phyloP scores from a whole-genome alignment of 2,888 invertebrate genomes.

The Fissipunctia ypsillon region DNA sequence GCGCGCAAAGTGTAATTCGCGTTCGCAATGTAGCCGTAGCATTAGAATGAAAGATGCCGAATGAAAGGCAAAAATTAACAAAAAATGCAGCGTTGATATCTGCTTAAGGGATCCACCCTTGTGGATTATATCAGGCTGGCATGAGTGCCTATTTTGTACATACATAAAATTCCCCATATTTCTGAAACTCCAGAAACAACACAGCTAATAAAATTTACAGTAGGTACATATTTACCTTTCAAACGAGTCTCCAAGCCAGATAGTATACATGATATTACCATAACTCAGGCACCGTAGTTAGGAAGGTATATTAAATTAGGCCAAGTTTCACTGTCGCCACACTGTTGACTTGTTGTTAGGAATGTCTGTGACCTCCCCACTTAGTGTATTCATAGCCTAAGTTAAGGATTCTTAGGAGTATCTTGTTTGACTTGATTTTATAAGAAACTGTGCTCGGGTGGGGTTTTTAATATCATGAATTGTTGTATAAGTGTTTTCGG shows the following conservation, averaged over 20 bases:
- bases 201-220: neutral
- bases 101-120: too few species aligned
- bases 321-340: conserved; percentile 53
- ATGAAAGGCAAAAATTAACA: too few species aligned
- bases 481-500: neutral
- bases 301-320: conserved; percentile 50
- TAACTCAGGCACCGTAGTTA: conserved; percentile 34
- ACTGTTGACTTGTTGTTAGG: conserved; percentile 27
- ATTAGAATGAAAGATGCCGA: too few species aligned
- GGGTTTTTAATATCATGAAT: neutral
- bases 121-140: too few species aligned
- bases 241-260: neutral
- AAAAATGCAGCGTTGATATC: too few species aligned
- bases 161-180: too few species aligned
- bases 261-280: conserved; percentile 47
- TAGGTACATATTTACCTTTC: conserved; percentile 7
- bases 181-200: neutral
- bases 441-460: neutral
- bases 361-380: conserved; percentile 39
- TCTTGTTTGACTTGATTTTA: conserved; percentile 1
- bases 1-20: too few species aligned
- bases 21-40: too few species aligned
- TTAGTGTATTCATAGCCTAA: conserved; percentile 22
- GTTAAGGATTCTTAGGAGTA: conserved; percentile 1
- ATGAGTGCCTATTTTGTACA: neutral